Evolutionary conservation across 2,888 invertebrate species (phyloP).

Genomic region (Pecten maximus): DNA sequence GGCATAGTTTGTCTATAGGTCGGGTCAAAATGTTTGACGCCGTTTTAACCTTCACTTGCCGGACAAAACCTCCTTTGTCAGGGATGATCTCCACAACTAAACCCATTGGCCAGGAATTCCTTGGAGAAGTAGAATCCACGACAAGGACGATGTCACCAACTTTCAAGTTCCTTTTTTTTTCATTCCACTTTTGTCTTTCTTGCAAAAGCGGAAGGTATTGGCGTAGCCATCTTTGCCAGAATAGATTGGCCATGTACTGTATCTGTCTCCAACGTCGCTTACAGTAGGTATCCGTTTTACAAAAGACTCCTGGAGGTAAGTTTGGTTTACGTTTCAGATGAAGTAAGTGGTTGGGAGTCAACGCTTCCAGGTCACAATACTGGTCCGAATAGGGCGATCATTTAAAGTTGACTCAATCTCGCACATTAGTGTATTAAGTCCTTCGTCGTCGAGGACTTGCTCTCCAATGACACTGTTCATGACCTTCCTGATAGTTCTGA

Average conservation of each 20-base stretch:
- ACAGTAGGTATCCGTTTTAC: slow-evolving; percentile 47
- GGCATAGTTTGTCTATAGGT: too few relatives aligned
- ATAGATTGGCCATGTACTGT: slow-evolving; percentile 49
- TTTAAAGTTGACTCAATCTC: slow-evolving; percentile 53
- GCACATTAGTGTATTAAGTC: too few relatives aligned
- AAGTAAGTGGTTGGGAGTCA: slow-evolving; percentile 57
- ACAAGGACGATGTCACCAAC: slow-evolving; percentile 53
- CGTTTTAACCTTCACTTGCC: slow-evolving; percentile 53
- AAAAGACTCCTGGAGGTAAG: slow-evolving; percentile 56
- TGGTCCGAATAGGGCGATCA: slow-evolving; percentile 49
- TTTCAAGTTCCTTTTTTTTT: slow-evolving; percentile 51
- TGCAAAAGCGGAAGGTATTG: slow-evolving; percentile 48
- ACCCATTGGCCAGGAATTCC: slow-evolving; percentile 53
- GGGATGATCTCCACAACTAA: slow-evolving; percentile 41
- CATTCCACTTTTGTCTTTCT: slow-evolving; percentile 54
- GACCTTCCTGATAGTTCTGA: too few relatives aligned
- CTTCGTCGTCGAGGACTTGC: too few relatives aligned
- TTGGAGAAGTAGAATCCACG: slow-evolving; percentile 50
- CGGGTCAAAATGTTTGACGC: too few relatives aligned
- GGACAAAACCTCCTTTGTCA: slow-evolving; percentile 56
- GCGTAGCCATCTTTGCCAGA: slow-evolving; percentile 49
- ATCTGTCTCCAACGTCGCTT: slow-evolving; percentile 48
- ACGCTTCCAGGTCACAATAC: slow-evolving; percentile 44
- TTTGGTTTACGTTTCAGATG: slow-evolving; percentile 51
- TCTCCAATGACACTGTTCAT: too few relatives aligned